These are phyloP conservation scores for Nasonovia ribisnigri DNA, from an alignment of 2,888 invertebrate genomes.

Conservation along the genomic window DNA sequence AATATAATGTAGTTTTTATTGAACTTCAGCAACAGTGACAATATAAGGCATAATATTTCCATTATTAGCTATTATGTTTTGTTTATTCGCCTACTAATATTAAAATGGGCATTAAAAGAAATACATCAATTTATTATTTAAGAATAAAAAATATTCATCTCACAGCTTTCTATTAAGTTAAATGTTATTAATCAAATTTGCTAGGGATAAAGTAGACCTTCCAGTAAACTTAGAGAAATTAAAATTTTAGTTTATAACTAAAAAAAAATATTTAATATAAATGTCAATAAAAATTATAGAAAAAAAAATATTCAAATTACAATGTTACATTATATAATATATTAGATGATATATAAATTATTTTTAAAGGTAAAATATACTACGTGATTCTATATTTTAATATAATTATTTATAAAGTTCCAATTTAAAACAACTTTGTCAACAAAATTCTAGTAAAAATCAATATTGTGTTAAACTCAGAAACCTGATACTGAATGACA, in stretches of 20 bases:
- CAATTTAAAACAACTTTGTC: conserved; percentile 34
- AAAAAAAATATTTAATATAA: neutral
- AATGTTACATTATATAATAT: neutral
- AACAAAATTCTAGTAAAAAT: conserved; percentile 58
- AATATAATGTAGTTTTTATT: neutral
- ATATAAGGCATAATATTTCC: neutral
- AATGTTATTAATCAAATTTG: neutral
- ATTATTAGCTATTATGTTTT: neutral
- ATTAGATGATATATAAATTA: neutral
- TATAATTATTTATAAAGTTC: conserved; percentile 9
- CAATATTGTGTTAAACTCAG: conserved; percentile 52
- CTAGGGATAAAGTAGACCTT: neutral
- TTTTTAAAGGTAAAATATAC: neutral
- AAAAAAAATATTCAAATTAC: neutral
- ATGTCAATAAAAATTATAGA: neutral
- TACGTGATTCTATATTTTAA: neutral
- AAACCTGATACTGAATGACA: conserved; percentile 63
- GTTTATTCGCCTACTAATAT: neutral
- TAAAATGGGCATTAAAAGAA: no score
- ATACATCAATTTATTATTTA: no score
- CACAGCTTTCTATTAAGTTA: neutral
- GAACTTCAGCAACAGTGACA: neutral
- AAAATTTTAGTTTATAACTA: neutral
- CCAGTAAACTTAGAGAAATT: neutral
- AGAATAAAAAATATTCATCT: no score